Conservation (phyloP, 2,113 vertebrate genomes). For the Centropristis striata region DNA sequence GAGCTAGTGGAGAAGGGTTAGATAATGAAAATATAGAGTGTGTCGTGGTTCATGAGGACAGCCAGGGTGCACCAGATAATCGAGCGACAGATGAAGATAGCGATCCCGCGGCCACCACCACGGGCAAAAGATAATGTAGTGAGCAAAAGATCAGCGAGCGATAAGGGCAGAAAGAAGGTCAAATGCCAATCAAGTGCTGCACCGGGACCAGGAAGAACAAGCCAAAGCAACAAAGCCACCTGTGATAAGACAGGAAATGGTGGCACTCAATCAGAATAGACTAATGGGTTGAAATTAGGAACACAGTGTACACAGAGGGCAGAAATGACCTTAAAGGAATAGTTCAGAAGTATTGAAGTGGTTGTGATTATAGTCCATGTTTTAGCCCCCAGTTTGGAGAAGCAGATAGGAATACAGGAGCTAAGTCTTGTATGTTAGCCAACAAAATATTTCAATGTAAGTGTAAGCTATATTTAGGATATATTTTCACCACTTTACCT, state of each 20-base stretch:
- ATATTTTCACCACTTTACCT: too few species aligned
- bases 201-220: slow-evolving; percentile 34
- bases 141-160: slow-evolving; percentile 52
- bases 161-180: slow-evolving; percentile 68
- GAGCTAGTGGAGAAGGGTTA: slow-evolving; percentile 47
- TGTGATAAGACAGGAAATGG: slow-evolving; percentile 46
- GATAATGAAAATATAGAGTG: slow-evolving; percentile 56
- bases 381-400: too few species aligned
- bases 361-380: too few species aligned
- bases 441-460: too few species aligned
- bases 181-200: slow-evolving; percentile 64
- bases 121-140: slow-evolving; percentile 65
- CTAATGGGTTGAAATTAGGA: slow-evolving; percentile 17
- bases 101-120: slow-evolving; percentile 30
- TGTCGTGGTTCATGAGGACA: slow-evolving; percentile 9
- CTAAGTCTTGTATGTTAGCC: too few species aligned
- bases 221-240: slow-evolving; percentile 40
- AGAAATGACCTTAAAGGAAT: neutral
- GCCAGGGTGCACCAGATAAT: slow-evolving; percentile 39
- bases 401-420: too few species aligned
- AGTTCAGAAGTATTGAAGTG: too few species aligned
- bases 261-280: slow-evolving; percentile 49
- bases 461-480: too few species aligned
- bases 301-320: slow-evolving; percentile 3
- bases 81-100: slow-evolving; percentile 54